Base-by-base conservation (phyloP, 2,888 invertebrate genomes). In the Calliphora vomitoria region DNA sequence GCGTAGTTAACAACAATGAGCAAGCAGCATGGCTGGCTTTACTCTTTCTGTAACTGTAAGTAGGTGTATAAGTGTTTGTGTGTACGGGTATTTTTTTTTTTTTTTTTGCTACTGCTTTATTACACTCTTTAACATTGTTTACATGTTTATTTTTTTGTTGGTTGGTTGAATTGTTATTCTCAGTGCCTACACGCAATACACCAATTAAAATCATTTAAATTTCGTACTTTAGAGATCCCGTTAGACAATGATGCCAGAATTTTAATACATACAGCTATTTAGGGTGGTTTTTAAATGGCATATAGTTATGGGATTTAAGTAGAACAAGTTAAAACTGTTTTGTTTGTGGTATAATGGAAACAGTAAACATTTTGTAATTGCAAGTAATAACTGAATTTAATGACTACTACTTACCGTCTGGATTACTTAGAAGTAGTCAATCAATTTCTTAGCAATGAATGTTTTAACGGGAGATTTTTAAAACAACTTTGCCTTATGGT, bases 201-300 rank as follows among this genome's bases (percentile, higher is more conserved):
- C 80, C 85, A 85, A 85, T 85, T 81, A 85, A 81, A 85, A 85
- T 71, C 75, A 55, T 85, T 80, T 69, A 47, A 53, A 76, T 85
- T 75, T 81, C 38, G 8, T 75, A 25, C n/a, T 20, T 79, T 55
- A 31, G 8, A 18, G 6, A 66, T 44, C 1, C 62, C 68, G 60
- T 55, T 75, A 64, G 25, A 35, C 8, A 53, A 62, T 13, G 85
- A 69, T 85, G 75, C 80, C 85, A 85, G 60, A 75, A 44, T 58
- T 3, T 35, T 35, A 35, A 6, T 6, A 35, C 35, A 6, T 6
- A 35, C 35, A 35, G 35, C 4, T 35, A 35, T 35, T 35, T 35
- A 35, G 35, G 35, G 35, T 35, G 35, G 4, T 4, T 35, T 4
- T 35, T 35, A 5, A 35, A 35, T 35, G 35, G 5, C 6, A 4